phyloP scores from a whole-genome alignment of 2,797 vertebrate species.

The Macropus fuliginosus region DNA sequence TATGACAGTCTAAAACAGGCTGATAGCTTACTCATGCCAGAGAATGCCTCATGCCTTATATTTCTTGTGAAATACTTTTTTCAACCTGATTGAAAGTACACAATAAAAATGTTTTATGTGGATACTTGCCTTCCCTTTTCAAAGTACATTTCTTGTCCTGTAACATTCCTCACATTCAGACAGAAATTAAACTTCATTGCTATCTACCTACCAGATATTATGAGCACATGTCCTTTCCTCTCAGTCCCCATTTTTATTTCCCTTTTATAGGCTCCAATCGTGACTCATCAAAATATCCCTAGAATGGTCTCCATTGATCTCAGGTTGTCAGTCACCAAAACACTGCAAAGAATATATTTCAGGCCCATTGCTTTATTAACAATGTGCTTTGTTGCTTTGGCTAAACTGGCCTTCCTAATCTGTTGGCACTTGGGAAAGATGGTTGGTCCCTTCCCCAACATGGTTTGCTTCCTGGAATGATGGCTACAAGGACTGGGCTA shows the following conservation, averaged over 20 bases:
- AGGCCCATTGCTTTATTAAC: not conserved
- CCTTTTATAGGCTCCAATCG: not conserved
- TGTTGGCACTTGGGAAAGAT: not conserved
- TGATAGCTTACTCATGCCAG: not conserved
- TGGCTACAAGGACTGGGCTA: not conserved
- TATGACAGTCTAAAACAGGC: not conserved
- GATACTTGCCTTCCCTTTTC: not conserved
- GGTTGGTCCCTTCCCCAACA: not conserved
- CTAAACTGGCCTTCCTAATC: not conserved
- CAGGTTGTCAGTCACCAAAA: not conserved
- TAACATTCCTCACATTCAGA: not conserved
- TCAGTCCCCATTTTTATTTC: not conserved
- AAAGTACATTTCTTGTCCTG: not conserved
- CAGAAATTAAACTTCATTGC: not conserved
- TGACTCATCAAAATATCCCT: not conserved
- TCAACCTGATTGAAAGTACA: not conserved
- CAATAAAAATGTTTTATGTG: slow-evolving; percentile 5
- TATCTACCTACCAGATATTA: not conserved
- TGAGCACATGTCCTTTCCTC: not conserved
- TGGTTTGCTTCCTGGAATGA: not conserved
- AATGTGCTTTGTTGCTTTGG: not conserved
- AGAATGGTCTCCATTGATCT: not conserved
- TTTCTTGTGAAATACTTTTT: not conserved
- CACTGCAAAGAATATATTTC: not conserved
- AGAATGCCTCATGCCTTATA: not conserved